A percentile compares a stretch with the other conserved stretches of the same genome.
Evolutionary conservation across 1,140 invertebrate genomes (phyloP).

Genomic region (Oncopeltus fasciatus): DNA sequence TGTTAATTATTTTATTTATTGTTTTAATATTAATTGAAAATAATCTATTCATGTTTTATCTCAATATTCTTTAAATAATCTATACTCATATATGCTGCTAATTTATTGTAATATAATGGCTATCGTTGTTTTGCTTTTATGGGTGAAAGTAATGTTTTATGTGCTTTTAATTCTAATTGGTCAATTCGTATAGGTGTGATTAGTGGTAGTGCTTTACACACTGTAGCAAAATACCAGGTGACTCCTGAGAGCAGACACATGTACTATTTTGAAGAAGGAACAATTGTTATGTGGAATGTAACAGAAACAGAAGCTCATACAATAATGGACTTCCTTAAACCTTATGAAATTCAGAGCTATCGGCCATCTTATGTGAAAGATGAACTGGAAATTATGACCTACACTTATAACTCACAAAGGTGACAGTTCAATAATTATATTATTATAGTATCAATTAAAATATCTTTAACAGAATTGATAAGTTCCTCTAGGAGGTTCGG

Average conservation of each 20-base stretch:
- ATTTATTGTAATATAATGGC: neutral
- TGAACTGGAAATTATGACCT: constrained; percentile 74
- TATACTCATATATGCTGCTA: no score
- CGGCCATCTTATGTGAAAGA: constrained; percentile 46
- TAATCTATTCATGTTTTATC: no score
- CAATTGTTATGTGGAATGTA: constrained; percentile 87
- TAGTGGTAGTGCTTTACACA: constrained; percentile 57
- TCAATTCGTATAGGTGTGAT: no score
- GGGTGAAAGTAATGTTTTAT: constrained; percentile 7
- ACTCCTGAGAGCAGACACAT: constrained; percentile 56
- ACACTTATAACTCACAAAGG: constrained; percentile 39
- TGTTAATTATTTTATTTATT: no score
- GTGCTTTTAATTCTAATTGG: neutral
- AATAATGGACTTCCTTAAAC: constrained; percentile 54
- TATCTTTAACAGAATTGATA: no score
- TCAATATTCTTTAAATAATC: no score
- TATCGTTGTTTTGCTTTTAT: neutral
- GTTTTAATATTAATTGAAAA: no score
- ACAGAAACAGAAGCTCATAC: constrained; percentile 64
- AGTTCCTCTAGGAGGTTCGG: no score
- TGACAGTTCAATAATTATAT: no score
- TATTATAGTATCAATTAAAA: no score
- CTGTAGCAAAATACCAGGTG: constrained; percentile 57
- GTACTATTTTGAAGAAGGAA: constrained; percentile 76
- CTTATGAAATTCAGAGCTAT: constrained; percentile 52